Base-by-base conservation (phyloP, 2,113 vertebrate species). In the Ceyx melanurus region DNA sequence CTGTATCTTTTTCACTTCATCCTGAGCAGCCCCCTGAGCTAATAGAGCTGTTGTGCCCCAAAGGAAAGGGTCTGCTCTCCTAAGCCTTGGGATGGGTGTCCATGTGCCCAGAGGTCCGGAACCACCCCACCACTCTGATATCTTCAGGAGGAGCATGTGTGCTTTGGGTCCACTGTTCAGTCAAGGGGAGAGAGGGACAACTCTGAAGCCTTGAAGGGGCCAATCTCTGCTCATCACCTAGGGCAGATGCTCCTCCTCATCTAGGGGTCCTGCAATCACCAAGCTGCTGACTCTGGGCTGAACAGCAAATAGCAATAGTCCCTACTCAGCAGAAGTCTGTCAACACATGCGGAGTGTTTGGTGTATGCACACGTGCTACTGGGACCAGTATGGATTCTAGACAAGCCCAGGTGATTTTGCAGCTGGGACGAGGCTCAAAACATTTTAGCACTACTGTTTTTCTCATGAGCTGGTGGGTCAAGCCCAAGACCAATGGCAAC, bases 301-400 rank as follows among this genome's bases (percentile, higher is more conserved):
- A 86, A 43, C 23, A 77, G 35, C 29, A 76, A 66, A 31, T 0
- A 79, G 20, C n/a, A 53, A 8, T 9, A 83, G 42, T 42, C 35
- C 26, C 18, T 2, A 3, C 76, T 60, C 46, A 25, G n/a, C 82
- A 56, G 81, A 56, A 71, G 10, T 46, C 78, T n/a, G 3, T 21
- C 37, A 51, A 35, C 22, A 22, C 2, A 0, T 13, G 8, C 51
- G 40, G 65, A 0, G 1, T 31, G 25, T 31, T 15, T 0, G 1
- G 11, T 50, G 23, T 6, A 3, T 5, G 17, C 43, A 40, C 10
- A 15, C 0, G 0, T 29, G 51, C 51, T 29, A 15, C 40, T 3
- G 33, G 58, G 20, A 51, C 46, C 62, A 5, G 11, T 50, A 33
- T 4, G 25, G 80, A 58, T 93, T 88, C 76, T 54, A 50, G 62